Base-by-base conservation (phyloP, 2,888 invertebrate species). In the Oxyscelio sp. region DNA sequence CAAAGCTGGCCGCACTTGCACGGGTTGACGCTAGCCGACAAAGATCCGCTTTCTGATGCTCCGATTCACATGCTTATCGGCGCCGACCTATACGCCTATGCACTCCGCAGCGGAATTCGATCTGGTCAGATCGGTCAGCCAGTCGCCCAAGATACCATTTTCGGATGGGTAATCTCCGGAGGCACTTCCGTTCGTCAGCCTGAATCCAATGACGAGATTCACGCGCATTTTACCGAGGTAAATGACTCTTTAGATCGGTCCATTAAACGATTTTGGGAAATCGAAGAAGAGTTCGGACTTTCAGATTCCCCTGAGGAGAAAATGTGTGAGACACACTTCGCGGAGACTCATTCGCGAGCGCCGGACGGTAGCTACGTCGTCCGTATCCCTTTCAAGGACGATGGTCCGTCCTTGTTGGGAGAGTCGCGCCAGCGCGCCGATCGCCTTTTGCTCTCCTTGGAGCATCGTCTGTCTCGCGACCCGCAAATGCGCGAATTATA, bases 291-390 rank as follows among this genome's bases (percentile, higher is more conserved):
- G n/a, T 27, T 27, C 27, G 27, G 27, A 4, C 27, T 4, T 4
- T 27, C 27, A 3, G 27, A 27, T 4, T 27, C 27, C 27, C 4
- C 6, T 6, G 27, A 27, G 4, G 27, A 27, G 3, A 3, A 6
- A 6, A 27, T 4, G 6, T 75, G 75, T 27, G 75, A 75, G 15
- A 5, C 50, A 1, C 31, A 75, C 43, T 75, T 75, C 17, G 40
- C 11, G 3, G 8, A 34, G 9, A 75, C 75, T 1, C 63, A 52
- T 15, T 40, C 65, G 24, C 65, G 75, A 13, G 0, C 22, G 8
- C 9, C 43, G 8, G 34, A 34, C 27, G 75, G 68, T 27, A 38
- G 58, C 6, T 78, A 78, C 24, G 45, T 68, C 8, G 68, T 78
- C 13, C 54, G 68, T 5, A n/a, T 78, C 1, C 68, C 78, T 2